phyloP scores from a whole-genome alignment of 2,888 invertebrate species.

The Phyllotreta cruciferae region DNA sequence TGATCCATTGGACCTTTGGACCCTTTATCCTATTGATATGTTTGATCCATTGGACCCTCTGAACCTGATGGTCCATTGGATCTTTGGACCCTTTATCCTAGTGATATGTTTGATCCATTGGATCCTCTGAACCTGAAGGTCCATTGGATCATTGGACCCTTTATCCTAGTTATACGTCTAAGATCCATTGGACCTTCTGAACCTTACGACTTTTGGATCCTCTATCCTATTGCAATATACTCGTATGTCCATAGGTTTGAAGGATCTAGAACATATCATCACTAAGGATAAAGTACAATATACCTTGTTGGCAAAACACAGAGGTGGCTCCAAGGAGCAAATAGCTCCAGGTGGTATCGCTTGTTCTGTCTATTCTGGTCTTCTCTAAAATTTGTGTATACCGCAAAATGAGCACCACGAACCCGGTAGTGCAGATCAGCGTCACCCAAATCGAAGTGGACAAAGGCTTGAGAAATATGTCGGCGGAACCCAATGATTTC shows the following conservation, averaged over 20 bases:
- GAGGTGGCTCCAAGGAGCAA: slow-evolving; percentile 47
- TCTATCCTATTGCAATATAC: too few species aligned
- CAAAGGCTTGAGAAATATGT: slow-evolving; percentile 51
- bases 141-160: too few species aligned
- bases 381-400: slow-evolving; percentile 42
- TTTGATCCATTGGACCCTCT: too few species aligned
- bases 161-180: too few species aligned
- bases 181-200: too few species aligned
- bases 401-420: slow-evolving; percentile 45
- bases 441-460: slow-evolving; percentile 49
- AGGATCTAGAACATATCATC: background rate
- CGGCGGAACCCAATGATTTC: slow-evolving; percentile 47
- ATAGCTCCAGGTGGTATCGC: slow-evolving; percentile 48
- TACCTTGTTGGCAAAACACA: slow-evolving; percentile 55
- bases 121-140: too few species aligned
- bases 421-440: slow-evolving; percentile 38
- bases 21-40: too few species aligned
- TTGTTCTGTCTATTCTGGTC: slow-evolving; percentile 21
- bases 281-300: background rate
- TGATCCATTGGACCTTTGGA: too few species aligned
- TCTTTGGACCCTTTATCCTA: too few species aligned
- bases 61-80: too few species aligned
- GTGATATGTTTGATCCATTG: too few species aligned
- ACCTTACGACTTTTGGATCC: too few species aligned
- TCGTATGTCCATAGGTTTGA: background rate